Base-by-base conservation (phyloP, 2,797 vertebrate species). In the Macropodus opercularis region DNA sequence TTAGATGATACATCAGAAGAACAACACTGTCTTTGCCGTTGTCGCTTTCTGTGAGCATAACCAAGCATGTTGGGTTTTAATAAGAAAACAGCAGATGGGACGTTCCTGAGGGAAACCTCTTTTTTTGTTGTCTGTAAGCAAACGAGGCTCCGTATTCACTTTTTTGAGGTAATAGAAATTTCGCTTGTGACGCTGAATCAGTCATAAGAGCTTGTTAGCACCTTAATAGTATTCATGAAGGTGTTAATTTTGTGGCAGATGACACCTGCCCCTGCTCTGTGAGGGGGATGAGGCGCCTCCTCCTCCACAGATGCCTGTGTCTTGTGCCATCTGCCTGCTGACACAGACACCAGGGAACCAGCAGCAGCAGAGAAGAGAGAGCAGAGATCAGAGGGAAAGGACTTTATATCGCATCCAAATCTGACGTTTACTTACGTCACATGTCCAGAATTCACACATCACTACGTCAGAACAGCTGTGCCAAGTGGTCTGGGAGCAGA, bases 181-280 rank as follows among this genome's bases (percentile, higher is more conserved):
- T 13, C 19, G 32, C 6, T 8, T 31, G 4, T 63, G 63, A 49
- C 34, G 62, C 32, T 59, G 55, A 66, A 52, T 62, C 29, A 79
- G 34, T 12, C 19, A 4, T 10, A 23, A 7, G 23, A 60, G 69
- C 75, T 70, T 47, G 59, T 84, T 77, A 67, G 63, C 81, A 41
- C 63, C 49, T 78, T 75, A 73, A 76, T 80, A 49, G 19, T 60
- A 82, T 85, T 83, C 72, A 77, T 75, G 72, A 71, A 59, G 62
- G 74, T 79, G 75, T 80, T 79, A 62, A 73, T 72, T 55, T 51
- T 59, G 77, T 42, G 42, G 56, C 81, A 79, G 81, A 80, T 71
- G 82, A 86, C 85, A 81, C 83, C 81, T 84, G 83, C 73, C 75
- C 34, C 50, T 68, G 67, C 72, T 82, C 75, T 59, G 62, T 77